phyloP scores from a whole-genome alignment of 2,888 invertebrate species.

The Archips xylosteana region DNA sequence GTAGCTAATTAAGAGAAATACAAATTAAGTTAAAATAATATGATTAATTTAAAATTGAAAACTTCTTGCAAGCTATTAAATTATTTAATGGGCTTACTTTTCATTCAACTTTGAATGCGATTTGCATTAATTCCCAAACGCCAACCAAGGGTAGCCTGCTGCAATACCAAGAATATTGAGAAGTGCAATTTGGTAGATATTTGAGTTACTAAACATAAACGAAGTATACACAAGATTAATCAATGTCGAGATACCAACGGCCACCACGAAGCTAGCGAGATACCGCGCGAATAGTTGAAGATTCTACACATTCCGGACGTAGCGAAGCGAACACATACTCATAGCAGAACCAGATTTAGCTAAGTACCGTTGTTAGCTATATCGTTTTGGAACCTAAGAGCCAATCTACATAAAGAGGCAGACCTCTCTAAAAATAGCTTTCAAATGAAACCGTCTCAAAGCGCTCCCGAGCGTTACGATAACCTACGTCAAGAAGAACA shows the following conservation, averaged over 20 bases:
- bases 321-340: not conserved
- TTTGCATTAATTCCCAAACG: too few relatives aligned
- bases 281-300: not conserved
- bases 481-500: conserved; percentile 42
- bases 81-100: not conserved
- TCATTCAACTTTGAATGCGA: too few relatives aligned
- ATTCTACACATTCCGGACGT: not conserved
- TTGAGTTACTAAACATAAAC: not conserved
- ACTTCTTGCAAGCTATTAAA: conserved; percentile 3
- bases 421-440: conserved; percentile 29
- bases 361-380: not conserved
- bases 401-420: conserved; percentile 20
- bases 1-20: not conserved
- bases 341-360: not conserved
- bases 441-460: conserved; percentile 12
- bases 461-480: conserved; percentile 37
- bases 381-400: conserved; percentile 11
- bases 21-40: not conserved
- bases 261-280: not conserved
- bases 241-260: conserved; percentile 25
- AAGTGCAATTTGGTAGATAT: not conserved
- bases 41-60: conserved; percentile 15
- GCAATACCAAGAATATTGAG: too few relatives aligned
- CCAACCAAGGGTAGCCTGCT: too few relatives aligned
- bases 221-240: conserved; percentile 20